Evolutionary conservation across 2,797 vertebrate genomes (phyloP), one percentile per base, ranked within the genome.

Genomic region (Girardinus metallicus): DNA sequence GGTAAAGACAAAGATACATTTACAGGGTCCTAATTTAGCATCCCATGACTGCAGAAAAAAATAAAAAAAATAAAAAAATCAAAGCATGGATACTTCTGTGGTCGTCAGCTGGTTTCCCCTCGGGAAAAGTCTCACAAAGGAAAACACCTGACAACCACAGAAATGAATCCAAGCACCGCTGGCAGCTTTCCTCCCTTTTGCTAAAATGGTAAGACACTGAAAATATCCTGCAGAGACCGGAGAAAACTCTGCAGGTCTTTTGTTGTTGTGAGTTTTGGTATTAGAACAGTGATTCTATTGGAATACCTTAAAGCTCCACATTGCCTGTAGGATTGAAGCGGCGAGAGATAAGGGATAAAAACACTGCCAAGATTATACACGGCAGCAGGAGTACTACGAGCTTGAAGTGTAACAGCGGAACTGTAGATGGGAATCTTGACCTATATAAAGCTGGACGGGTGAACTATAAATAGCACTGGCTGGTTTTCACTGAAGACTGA

Each of bases 401-500:
- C 5, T 77, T 84, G 47, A 77, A 84, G 83, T 70, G 77, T 51
- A 87, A 83, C 87, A 86, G 82, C 39, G 47, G 57, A 89, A 86
- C 81, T 86, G 90, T 86, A 77, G 85, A 89, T 92, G 84, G 66
- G 80, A 88, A 93, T 93, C 86, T 87, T 95, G 95, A 94, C 95
- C 95, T 92, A 95, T 89, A 94, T 95, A 93, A 91, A 88, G 79
- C 88, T 80, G 89, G 89, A 90, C 80, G 80, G 66, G 77, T 73
- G 83, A 74, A 88, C 90, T 95, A 95, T 94, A 95, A 93, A 93
- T 95, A 96, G 92, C 55, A 0, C 81, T 75, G 87, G 84, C 80
- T 82, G 87, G 79, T 86, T 87, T 87, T 93, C 91, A 88, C 84
- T 55, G 81, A 92, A 91, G 92, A 95, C 92, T 93, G 88, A 94